phyloP scores from a whole-genome alignment of 1,140 invertebrate genomes.

The Cydia pomonella region DNA sequence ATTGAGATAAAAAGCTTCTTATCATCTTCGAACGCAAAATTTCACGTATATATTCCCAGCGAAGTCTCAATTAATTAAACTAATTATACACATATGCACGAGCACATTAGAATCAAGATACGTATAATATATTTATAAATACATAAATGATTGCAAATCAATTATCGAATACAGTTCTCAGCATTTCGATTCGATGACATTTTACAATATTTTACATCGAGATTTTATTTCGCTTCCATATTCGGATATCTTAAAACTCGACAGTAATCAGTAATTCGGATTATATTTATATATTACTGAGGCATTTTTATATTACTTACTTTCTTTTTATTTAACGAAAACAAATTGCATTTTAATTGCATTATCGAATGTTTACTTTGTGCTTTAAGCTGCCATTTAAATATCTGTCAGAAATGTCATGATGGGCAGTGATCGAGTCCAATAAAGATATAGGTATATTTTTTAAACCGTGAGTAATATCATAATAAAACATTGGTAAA shows the following conservation, averaged over 20 bases:
- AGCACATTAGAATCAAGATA: no score
- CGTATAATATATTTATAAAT: no score
- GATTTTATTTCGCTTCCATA: not conserved
- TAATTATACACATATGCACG: no score
- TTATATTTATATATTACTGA: no score
- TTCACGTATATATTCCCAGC: no score
- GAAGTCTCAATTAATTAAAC: no score
- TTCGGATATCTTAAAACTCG: not conserved
- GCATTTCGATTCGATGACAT: not conserved
- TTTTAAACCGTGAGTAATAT: not conserved
- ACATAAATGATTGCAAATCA: not conserved
- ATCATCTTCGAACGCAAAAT: no score
- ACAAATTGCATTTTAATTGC: not conserved
- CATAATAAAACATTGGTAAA: not conserved
- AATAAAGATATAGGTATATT: not conserved
- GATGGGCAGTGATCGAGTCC: not conserved
- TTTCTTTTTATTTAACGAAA: not conserved
- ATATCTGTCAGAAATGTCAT: not conserved
- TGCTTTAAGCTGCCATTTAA: not conserved
- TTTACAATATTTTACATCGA: no score
- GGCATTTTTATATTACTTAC: not conserved
- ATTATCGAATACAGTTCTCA: not conserved
- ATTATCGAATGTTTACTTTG: not conserved
- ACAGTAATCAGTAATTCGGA: no score
- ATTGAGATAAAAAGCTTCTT: no score